Conservation (phyloP, 2,797 vertebrate species). For the Sarcophilus harrisii region DNA sequence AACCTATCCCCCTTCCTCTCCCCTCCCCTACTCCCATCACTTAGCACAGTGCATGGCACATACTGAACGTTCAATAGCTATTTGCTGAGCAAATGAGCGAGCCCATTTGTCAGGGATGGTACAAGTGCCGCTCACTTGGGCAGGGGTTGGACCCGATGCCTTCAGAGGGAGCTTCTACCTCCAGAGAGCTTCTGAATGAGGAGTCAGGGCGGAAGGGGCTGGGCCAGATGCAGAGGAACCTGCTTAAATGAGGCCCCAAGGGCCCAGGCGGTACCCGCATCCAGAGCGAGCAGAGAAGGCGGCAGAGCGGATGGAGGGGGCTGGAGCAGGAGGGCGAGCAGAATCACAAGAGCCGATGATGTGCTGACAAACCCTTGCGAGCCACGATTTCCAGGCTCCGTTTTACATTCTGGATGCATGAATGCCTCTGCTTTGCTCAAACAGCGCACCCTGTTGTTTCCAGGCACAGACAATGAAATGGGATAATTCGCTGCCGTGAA, state of each 20-base stretch:
- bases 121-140: background rate
- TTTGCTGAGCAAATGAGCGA: fast-evolving
- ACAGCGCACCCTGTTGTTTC: background rate
- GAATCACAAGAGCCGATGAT: background rate
- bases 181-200: background rate
- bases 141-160: background rate
- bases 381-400: fast-evolving
- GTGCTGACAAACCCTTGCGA: background rate
- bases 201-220: background rate
- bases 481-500: background rate
- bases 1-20: no score
- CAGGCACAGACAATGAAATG: fast-evolving
- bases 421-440: background rate
- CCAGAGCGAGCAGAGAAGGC: background rate
- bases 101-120: background rate
- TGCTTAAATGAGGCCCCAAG: background rate
- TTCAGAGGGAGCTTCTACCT: background rate
- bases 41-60: fast-evolving
- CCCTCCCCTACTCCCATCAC: background rate
- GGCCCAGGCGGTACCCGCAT: background rate
- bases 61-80: fast-evolving
- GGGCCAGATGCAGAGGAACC: background rate
- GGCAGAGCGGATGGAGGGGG: fast-evolving
- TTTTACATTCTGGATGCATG: background rate
- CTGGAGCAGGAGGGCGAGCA: fast-evolving